These are phyloP conservation scores for Sigmodon hispidus DNA, from an alignment of 2,113 vertebrate species.

Conservation along the genomic window DNA sequence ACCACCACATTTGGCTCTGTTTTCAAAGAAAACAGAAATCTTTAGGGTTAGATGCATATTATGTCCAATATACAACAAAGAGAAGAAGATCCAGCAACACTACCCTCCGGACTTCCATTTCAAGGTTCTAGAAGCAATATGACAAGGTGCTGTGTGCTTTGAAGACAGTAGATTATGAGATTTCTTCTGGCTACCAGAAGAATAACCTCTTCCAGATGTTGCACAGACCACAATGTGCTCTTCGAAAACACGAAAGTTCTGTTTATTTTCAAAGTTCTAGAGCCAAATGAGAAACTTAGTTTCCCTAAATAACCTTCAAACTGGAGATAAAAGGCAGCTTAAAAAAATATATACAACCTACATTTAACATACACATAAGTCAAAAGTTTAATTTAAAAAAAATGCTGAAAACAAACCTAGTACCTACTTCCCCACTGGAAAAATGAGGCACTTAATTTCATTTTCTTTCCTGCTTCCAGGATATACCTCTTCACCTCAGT, in stretches of 20 bases:
- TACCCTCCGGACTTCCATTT: not conserved
- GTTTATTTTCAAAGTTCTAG: slow-evolving; percentile 66
- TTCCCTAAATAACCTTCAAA: slow-evolving; percentile 60
- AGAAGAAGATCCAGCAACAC: not conserved
- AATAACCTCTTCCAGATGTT: slow-evolving; percentile 74
- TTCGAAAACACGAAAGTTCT: slow-evolving; percentile 55
- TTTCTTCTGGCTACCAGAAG: slow-evolving; percentile 70
- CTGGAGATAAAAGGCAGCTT: slow-evolving; percentile 55
- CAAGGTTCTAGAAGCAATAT: slow-evolving; percentile 5
- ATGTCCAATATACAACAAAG: not conserved
- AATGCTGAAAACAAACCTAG: slow-evolving; percentile 21
- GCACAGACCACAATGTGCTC: slow-evolving; percentile 62
- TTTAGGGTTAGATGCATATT: not conserved
- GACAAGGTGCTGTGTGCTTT: slow-evolving; percentile 47
- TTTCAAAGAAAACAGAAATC: not conserved
- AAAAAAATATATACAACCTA: not conserved
- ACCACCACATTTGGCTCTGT: not conserved
- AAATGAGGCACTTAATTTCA: slow-evolving; percentile 47
- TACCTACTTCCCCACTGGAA: slow-evolving; percentile 1
- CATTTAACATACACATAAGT: not conserved
- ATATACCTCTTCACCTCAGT: not conserved
- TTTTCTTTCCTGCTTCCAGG: slow-evolving; percentile 41
- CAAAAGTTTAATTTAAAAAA: not conserved
- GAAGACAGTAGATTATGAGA: slow-evolving; percentile 53
- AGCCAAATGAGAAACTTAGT: slow-evolving; percentile 53